phyloP scores from a whole-genome alignment of 2,888 invertebrate genomes.

The Kryphioiulus occultus region DNA sequence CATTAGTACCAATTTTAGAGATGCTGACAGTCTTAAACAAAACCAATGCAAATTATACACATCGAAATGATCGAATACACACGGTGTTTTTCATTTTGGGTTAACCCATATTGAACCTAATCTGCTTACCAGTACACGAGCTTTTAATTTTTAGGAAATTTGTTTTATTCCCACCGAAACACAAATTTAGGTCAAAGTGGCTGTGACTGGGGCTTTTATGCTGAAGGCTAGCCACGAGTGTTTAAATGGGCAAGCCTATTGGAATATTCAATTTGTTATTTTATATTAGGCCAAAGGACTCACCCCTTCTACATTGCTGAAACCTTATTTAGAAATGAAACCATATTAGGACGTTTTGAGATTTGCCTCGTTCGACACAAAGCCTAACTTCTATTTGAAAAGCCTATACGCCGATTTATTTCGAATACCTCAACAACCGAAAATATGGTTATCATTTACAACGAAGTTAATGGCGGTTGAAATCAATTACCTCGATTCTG shows the following conservation, averaged over 20 bases:
- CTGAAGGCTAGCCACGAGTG: neutral
- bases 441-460: too few species aligned
- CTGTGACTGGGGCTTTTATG: constrained; percentile 11
- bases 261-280: neutral
- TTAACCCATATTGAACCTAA: neutral
- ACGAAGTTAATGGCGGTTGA: too few species aligned
- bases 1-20: constrained; percentile 3
- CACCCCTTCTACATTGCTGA: constrained; percentile 8
- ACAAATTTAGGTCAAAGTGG: constrained; percentile 8
- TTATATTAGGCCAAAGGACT: constrained; percentile 38
- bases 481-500: too few species aligned
- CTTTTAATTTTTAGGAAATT: neutral
- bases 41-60: neutral
- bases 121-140: neutral
- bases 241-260: neutral
- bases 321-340: neutral
- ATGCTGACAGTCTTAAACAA: neutral
- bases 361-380: neutral
- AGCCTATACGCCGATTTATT: too few species aligned
- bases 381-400: neutral
- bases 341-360: neutral
- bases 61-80: neutral
- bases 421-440: too few species aligned
- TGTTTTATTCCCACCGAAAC: neutral
- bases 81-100: neutral